Base-by-base conservation (phyloP, 2,888 invertebrate genomes). In the Pterobdella sp. region DNA sequence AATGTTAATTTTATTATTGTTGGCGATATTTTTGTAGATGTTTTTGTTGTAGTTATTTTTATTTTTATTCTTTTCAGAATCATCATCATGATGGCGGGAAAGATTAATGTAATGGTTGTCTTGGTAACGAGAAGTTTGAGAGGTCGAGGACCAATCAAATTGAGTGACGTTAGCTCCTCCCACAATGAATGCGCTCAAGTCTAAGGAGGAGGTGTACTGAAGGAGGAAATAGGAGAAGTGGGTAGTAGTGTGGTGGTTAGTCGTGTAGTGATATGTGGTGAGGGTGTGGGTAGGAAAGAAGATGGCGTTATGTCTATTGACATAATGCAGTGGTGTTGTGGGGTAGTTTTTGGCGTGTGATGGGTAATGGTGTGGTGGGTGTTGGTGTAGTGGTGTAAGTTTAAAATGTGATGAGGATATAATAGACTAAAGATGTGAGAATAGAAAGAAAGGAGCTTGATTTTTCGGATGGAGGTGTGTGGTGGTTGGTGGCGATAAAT, bases 31-130 rank as follows among this genome's bases (percentile, higher is more conserved):
- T 56, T 56, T 56, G 7, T 56, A 22, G n/a, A 56, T 56, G n/a
- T 56, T 22, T 56, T 56, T 56, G n/a, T 56, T 56, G n/a, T 56
- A 56, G 26, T 56, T 56, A 56, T 56, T 56, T 56, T 56, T 56
- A 56, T 56, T 26, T 56, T 56, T 56, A 26, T 56, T 3, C 4
- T 56, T 26, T 56, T 56, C n/a, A 56, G 60, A 26, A 3, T 56
- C n/a, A 26, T 56, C 26, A 26, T 56, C n/a, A n/a, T n/a, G n/a
- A n/a, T n/a, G n/a, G n/a, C n/a, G n/a, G n/a, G n/a, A n/a, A n/a
- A n/a, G n/a, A n/a, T n/a, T n/a, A n/a, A n/a, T n/a, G n/a, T n/a
- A n/a, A n/a, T n/a, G n/a, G 60, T 56, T 56, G 18, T 26, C 60
- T 26, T 56, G 60, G n/a, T 3, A 26, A 42, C 22, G 22, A 42